Percentiles rank a stretch among this genome's conserved stretches.
These are phyloP conservation scores for Delphinapterus leucas DNA, from an alignment of 2,113 vertebrate species.

Conservation along the genomic window DNA sequence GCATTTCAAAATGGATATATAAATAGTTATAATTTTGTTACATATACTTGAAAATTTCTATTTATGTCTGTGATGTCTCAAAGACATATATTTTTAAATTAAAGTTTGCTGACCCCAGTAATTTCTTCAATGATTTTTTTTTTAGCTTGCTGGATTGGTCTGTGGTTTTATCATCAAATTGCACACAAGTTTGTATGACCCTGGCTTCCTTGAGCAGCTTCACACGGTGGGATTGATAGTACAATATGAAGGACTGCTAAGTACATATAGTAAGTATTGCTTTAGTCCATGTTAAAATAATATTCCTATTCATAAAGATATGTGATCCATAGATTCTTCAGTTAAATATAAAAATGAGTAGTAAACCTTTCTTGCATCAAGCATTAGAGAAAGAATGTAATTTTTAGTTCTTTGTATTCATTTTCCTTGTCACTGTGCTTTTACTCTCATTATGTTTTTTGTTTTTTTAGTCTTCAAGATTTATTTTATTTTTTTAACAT, in stretches of 20 bases:
- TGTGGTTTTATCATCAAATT: slow-evolving; percentile 96
- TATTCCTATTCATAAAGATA: no score
- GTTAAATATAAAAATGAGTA: background rate
- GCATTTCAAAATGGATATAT: background rate
- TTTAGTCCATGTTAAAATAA: background rate
- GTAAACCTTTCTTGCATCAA: background rate
- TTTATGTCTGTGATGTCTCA: background rate
- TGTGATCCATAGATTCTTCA: background rate
- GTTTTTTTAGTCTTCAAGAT: background rate
- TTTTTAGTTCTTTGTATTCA: background rate
- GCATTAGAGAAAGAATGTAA: background rate
- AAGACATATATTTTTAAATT: background rate
- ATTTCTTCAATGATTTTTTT: slow-evolving; percentile 14
- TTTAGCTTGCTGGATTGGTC: slow-evolving; percentile 92
- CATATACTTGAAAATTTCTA: background rate
- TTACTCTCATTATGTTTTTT: background rate
- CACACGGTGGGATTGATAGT: slow-evolving; percentile 92
- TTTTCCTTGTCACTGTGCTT: background rate
- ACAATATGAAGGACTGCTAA: slow-evolving; percentile 98
- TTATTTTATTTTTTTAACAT: no score
- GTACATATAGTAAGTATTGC: slow-evolving; percentile 94
- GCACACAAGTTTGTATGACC: slow-evolving; percentile 92
- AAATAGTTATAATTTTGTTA: background rate
- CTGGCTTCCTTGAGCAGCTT: slow-evolving; percentile 93
- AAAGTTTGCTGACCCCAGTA: background rate